Conservation (phyloP, 2,888 invertebrate species). For the Rhabditoides inermis region DNA sequence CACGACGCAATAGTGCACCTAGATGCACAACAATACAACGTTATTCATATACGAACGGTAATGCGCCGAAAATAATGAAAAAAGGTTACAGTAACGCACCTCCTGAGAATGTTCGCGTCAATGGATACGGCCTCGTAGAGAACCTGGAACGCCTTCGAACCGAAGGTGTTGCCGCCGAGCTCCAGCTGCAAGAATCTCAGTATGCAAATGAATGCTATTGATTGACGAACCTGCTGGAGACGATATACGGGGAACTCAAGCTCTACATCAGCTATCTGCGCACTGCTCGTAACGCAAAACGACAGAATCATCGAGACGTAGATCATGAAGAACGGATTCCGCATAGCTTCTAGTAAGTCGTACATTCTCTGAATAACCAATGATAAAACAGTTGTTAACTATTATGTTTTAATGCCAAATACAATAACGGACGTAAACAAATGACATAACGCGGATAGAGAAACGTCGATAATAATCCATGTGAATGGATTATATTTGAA, state of each 20-base stretch:
- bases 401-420: no score
- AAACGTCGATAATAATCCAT: no score
- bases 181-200: no score
- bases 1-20: slow-evolving; percentile 43
- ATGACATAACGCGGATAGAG: no score
- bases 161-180: slow-evolving; percentile 36
- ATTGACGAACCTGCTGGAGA: slow-evolving; percentile 44
- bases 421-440: no score
- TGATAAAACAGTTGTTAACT: no score
- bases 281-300: slow-evolving; percentile 15
- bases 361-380: no score
- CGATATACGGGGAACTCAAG: slow-evolving; percentile 41
- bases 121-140: slow-evolving; percentile 46
- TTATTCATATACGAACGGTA: neutral
- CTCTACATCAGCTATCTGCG: neutral
- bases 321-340: slow-evolving; percentile 29
- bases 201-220: no score
- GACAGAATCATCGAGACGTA: slow-evolving; percentile 29
- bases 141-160: slow-evolving; percentile 36
- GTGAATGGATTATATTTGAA: no score
- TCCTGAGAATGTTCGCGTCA: slow-evolving; percentile 29
- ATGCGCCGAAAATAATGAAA: neutral
- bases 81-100: slow-evolving; percentile 8
- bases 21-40: neutral
- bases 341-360: slow-evolving; percentile 32